Evolutionary conservation across 1,140 invertebrate species (phyloP).

Genomic region (Dendroctonus ponderosae): DNA sequence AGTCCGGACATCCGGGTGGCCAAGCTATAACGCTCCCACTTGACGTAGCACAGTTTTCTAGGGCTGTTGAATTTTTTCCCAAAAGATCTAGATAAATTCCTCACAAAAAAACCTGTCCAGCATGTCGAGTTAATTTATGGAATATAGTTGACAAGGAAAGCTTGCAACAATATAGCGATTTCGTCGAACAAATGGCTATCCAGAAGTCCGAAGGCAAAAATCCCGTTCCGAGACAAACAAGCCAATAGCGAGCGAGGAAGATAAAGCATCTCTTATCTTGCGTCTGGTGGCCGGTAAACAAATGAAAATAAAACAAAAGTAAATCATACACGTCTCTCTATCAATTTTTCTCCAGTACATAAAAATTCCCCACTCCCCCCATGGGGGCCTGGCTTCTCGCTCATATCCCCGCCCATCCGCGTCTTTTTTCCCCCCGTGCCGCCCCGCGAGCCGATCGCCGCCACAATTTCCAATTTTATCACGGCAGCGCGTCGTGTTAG

Average conservation of each 20-base stretch:
- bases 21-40: too few species aligned
- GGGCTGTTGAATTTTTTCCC: too few species aligned
- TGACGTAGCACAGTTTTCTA: too few species aligned
- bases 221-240: neutral
- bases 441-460: conserved; percentile 17
- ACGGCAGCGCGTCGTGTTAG: conserved; percentile 26
- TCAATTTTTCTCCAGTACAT: conserved; percentile 29
- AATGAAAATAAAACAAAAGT: conserved; percentile 25
- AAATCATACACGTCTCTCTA: conserved; percentile 25
- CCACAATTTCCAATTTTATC: conserved; percentile 32
- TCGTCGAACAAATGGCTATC: too few species aligned
- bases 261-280: conserved; percentile 16
- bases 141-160: too few species aligned
- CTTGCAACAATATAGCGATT: too few species aligned
- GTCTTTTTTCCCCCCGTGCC: conserved; percentile 18
- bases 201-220: too few species aligned
- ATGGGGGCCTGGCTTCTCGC: conserved; percentile 20
- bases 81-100: too few species aligned
- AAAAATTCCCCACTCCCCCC: conserved; percentile 24
- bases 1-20: too few species aligned
- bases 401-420: conserved; percentile 27
- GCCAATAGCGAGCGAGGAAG: conserved; percentile 9
- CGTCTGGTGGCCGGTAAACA: conserved; percentile 7
- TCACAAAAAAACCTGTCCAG: too few species aligned
- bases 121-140: too few species aligned